Percentiles rank a stretch among this genome's conserved stretches.
Evolutionary conservation across 2,888 invertebrate genomes (phyloP).

Genomic region (Eledona agricola): DNA sequence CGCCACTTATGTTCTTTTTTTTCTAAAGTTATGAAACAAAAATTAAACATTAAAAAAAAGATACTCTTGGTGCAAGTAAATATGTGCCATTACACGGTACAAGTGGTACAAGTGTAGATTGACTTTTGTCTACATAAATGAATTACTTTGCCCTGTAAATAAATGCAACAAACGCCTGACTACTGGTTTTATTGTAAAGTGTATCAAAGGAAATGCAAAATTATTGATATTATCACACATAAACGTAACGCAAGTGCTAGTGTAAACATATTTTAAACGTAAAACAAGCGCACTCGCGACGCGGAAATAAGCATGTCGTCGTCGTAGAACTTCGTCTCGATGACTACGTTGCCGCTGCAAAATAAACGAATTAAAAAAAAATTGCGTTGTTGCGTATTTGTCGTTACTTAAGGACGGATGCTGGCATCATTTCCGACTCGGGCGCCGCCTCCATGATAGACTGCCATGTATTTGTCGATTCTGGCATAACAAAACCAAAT

Average conservation of each 20-base stretch:
- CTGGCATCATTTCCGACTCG: conserved; percentile 99
- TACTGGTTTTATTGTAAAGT: conserved; percentile 18
- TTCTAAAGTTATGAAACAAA: too few species aligned
- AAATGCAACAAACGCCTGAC: conserved; percentile 17
- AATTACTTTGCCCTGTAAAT: too few species aligned
- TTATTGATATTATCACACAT: conserved; percentile 25
- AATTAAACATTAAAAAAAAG: too few species aligned
- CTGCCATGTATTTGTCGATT: conserved; percentile 99
- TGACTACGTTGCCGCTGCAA: conserved; percentile 95
- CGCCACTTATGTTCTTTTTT: too few species aligned
- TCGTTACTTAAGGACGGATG: conserved; percentile 89
- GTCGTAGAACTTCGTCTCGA: conserved; percentile 97
- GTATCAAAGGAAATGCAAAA: conserved; percentile 24
- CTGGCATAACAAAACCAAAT: conserved; percentile 98
- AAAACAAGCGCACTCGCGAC: conserved; percentile 93
- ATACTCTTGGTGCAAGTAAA: too few species aligned
- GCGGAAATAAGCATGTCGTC: conserved; percentile 93
- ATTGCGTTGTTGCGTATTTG: not conserved
- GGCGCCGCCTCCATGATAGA: conserved; percentile 98
- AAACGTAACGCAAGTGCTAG: conserved; percentile 9
- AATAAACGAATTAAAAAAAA: too few species aligned
- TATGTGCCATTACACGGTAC: too few species aligned
- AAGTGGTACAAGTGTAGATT: too few species aligned
- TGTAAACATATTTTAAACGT: conserved; percentile 71
- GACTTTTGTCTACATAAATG: too few species aligned